phyloP scores from a whole-genome alignment of 2,113 vertebrate species.

The Caranx ignobilis region DNA sequence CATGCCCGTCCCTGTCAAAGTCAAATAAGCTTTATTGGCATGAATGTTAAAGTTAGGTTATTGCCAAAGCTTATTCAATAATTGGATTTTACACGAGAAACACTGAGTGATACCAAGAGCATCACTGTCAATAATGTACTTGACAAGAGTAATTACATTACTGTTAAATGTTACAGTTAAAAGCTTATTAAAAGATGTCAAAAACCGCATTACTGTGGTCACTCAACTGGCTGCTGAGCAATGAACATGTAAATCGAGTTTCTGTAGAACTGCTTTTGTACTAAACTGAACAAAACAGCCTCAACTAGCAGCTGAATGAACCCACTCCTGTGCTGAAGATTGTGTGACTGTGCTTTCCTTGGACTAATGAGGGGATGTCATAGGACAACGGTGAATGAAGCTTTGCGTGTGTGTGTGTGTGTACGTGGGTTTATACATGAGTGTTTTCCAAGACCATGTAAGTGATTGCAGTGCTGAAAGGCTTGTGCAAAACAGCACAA shows the following conservation, averaged over 20 bases:
- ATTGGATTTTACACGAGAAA: background rate
- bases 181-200: background rate
- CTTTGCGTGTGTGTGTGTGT: constrained; percentile 22
- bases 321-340: background rate
- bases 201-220: background rate
- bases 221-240: background rate
- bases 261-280: background rate
- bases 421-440: constrained; percentile 1
- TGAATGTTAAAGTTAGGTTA: background rate
- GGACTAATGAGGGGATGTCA: constrained; percentile 53
- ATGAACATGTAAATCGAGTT: background rate
- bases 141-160: background rate
- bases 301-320: background rate
- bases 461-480: constrained; percentile 37
- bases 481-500: constrained; percentile 29
- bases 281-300: constrained; percentile 1
- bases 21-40: background rate
- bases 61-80: background rate
- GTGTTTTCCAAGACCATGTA: constrained; percentile 29
- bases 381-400: constrained; percentile 9
- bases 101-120: background rate
- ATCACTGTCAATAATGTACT: background rate
- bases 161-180: background rate
- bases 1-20: background rate
- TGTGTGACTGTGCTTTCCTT: constrained; percentile 20